Conservation (phyloP, 2,888 invertebrate species). For the Cactoblastis cactorum region DNA sequence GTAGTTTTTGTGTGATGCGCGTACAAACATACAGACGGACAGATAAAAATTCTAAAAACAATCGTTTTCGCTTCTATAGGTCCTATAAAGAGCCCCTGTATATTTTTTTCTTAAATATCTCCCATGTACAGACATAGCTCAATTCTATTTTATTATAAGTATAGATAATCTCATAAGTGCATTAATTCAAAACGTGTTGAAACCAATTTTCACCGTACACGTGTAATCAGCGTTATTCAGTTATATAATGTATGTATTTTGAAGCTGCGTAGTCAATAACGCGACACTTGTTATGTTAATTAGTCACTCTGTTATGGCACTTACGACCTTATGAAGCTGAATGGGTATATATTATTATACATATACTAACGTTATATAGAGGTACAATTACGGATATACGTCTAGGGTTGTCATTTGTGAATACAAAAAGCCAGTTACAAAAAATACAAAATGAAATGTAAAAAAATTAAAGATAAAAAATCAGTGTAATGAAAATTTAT, state of each 20-base stretch:
- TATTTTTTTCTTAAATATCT: too few relatives aligned
- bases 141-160: too few relatives aligned
- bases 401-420: neutral
- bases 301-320: conserved; percentile 39
- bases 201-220: conserved; percentile 21
- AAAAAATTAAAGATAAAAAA: too few relatives aligned
- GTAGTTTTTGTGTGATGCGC: too few relatives aligned
- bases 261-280: conserved; percentile 53
- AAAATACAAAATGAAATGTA: too few relatives aligned
- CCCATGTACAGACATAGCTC: too few relatives aligned
- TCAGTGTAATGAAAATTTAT: too few relatives aligned
- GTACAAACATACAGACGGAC: too few relatives aligned
- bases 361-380: conserved; percentile 21
- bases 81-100: too few relatives aligned
- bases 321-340: conserved; percentile 33
- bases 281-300: conserved; percentile 61
- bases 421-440: neutral
- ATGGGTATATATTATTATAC: conserved; percentile 50
- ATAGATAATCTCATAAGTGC: neutral
- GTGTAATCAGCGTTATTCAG: conserved; percentile 30
- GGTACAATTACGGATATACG: conserved; percentile 8
- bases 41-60: too few relatives aligned
- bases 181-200: neutral
- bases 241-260: conserved; percentile 32
- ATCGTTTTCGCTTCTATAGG: too few relatives aligned